phyloP scores from a whole-genome alignment of 2,797 vertebrate genomes.

The Alexandromys oeconomus region DNA sequence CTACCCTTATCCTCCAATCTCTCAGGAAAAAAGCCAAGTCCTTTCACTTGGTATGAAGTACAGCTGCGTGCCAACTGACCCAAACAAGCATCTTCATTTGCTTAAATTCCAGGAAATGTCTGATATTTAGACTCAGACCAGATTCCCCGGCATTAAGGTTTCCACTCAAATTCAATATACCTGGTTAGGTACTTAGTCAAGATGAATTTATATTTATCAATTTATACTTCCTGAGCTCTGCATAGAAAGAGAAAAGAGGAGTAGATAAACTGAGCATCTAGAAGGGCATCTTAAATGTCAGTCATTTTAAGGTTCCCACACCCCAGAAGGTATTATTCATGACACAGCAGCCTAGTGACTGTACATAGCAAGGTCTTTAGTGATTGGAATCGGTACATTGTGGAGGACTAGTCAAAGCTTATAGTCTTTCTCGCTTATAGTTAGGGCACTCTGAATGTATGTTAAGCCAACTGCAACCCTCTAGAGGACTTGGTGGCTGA shows the following conservation, averaged over 20 bases:
- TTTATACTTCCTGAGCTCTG: constrained; percentile 52
- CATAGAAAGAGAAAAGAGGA: constrained; percentile 52
- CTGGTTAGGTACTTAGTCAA: constrained; percentile 35
- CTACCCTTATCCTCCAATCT: neutral
- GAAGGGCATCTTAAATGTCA: constrained; percentile 57
- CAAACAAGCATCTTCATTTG: constrained; percentile 38
- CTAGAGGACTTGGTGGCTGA: constrained; percentile 89
- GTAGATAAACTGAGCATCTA: constrained; percentile 58
- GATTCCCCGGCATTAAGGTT: constrained; percentile 3
- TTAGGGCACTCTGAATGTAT: neutral
- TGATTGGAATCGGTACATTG: constrained; percentile 10
- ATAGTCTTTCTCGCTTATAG: neutral
- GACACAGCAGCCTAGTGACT: constrained; percentile 16
- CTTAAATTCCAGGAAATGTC: constrained; percentile 48
- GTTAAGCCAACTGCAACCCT: constrained; percentile 89
- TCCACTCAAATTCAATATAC: constrained; percentile 68
- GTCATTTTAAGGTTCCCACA: constrained; percentile 54
- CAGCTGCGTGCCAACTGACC: neutral
- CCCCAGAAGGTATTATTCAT: constrained; percentile 29
- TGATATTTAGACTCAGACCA: constrained; percentile 23
- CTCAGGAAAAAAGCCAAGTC: neutral
- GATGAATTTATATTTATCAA: constrained; percentile 70
- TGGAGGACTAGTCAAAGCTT: neutral
- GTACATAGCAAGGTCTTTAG: constrained; percentile 60
- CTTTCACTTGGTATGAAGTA: constrained; percentile 36